A percentile compares a stretch with the other conserved stretches of the same genome.
Evolutionary conservation across 2,888 invertebrate genomes (phyloP).

Genomic region (Nephrotoma appendiculata): DNA sequence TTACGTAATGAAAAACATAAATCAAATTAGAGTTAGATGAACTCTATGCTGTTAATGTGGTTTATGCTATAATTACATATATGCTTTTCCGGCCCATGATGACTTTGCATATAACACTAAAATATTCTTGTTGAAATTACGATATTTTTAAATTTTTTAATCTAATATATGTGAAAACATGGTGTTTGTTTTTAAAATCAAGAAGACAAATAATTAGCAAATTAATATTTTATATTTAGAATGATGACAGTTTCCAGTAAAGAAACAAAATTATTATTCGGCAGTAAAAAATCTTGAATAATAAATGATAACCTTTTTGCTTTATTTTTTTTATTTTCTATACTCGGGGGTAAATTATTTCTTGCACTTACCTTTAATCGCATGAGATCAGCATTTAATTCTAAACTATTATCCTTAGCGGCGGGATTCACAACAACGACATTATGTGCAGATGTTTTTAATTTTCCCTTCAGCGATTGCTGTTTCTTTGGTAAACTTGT

Average conservation of each 20-base stretch:
- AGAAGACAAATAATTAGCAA: neutral
- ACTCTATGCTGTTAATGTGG: neutral
- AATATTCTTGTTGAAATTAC: too few relatives aligned
- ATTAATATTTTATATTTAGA: neutral
- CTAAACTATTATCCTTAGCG: constrained; percentile 40
- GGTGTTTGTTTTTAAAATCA: neutral
- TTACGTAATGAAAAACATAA: neutral
- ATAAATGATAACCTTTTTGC: too few relatives aligned
- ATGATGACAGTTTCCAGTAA: neutral
- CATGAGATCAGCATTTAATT: constrained; percentile 62
- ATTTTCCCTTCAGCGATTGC: constrained; percentile 27
- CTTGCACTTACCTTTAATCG: constrained; percentile 41
- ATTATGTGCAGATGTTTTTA: constrained; percentile 43
- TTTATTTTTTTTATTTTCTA: too few relatives aligned
- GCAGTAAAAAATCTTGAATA: too few relatives aligned
- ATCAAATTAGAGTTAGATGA: neutral
- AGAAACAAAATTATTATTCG: too few relatives aligned
- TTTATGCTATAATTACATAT: too few relatives aligned
- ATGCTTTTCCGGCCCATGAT: too few relatives aligned
- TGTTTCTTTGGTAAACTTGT: constrained; percentile 10
- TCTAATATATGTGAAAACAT: too few relatives aligned
- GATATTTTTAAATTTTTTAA: too few relatives aligned
- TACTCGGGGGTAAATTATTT: too few relatives aligned
- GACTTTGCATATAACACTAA: too few relatives aligned
- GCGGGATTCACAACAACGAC: constrained; percentile 74